These are phyloP conservation scores for Myopa tessellatipennis DNA, from an alignment of 2,888 invertebrate genomes.

Conservation along the genomic window DNA sequence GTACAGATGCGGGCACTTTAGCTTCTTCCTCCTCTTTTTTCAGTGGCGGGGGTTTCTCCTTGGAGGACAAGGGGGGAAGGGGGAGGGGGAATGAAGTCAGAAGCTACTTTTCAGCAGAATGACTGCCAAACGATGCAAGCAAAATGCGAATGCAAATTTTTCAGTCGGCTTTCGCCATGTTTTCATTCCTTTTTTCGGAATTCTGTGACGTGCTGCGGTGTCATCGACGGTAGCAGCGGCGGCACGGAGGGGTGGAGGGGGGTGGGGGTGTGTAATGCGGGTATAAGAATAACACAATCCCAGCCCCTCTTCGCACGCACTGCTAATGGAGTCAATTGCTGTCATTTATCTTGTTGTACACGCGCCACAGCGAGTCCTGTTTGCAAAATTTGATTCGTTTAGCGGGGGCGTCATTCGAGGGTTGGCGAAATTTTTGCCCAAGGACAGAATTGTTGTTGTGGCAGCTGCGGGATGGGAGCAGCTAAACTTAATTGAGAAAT, in stretches of 20 bases:
- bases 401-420: slow-evolving; percentile 17
- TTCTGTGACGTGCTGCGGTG: slow-evolving; percentile 36
- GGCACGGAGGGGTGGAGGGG: slow-evolving; percentile 22
- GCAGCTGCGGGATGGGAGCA: neutral
- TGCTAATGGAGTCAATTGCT: slow-evolving; percentile 66
- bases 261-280: slow-evolving; percentile 48
- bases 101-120: slow-evolving; percentile 49
- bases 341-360: slow-evolving; percentile 58
- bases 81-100: slow-evolving; percentile 53
- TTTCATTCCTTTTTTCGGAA: slow-evolving; percentile 27
- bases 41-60: neutral
- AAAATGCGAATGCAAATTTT: slow-evolving; percentile 65
- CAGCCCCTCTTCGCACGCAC: slow-evolving; percentile 37
- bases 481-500: neutral
- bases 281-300: slow-evolving; percentile 52
- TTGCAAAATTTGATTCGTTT: slow-evolving; percentile 44
- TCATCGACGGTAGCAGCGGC: slow-evolving; percentile 22
- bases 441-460: neutral
- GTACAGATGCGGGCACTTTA: slow-evolving; percentile 40
- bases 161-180: slow-evolving; percentile 37
- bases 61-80: neutral
- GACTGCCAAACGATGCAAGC: slow-evolving; percentile 60
- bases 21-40: slow-evolving; percentile 27
- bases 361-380: slow-evolving; percentile 35
- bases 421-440: slow-evolving; percentile 10